Evolutionary conservation across 2,113 vertebrate genomes (phyloP).

Genomic region (Ictalurus punctatus): DNA sequence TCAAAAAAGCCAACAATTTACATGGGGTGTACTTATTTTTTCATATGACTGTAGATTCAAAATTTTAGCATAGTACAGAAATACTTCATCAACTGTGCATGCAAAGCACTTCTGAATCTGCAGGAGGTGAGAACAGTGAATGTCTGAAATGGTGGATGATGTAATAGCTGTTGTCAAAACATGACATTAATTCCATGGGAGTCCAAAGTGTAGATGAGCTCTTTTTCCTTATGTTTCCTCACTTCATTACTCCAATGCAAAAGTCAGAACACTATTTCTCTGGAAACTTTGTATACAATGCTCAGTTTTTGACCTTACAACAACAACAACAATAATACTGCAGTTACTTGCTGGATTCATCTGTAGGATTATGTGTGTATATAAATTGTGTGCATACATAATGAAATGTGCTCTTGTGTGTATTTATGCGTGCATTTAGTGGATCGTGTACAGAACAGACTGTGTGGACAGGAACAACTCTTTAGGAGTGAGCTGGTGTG

Average conservation of each 20-base stretch:
- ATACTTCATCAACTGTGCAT: background rate
- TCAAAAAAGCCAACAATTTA: too few species aligned
- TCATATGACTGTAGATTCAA: background rate
- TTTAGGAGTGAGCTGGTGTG: slow-evolving; percentile 65
- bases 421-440: slow-evolving; percentile 40
- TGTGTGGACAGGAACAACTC: slow-evolving; percentile 56
- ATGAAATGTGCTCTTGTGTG: background rate
- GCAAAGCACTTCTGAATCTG: background rate
- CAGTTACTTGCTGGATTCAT: background rate
- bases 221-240: background rate
- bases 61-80: background rate
- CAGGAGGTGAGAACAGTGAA: background rate
- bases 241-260: background rate
- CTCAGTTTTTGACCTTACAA: background rate
- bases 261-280: background rate
- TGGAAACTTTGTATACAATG: background rate
- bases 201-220: background rate
- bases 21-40: too few species aligned
- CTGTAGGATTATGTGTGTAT: background rate
- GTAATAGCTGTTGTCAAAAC: slow-evolving; percentile 19
- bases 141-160: background rate
- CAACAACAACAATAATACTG: background rate
- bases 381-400: slow-evolving; percentile 16
- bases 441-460: slow-evolving; percentile 3
- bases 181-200: slow-evolving; percentile 19